phyloP scores from a whole-genome alignment of 2,888 invertebrate species.

The Xanthia togata region DNA sequence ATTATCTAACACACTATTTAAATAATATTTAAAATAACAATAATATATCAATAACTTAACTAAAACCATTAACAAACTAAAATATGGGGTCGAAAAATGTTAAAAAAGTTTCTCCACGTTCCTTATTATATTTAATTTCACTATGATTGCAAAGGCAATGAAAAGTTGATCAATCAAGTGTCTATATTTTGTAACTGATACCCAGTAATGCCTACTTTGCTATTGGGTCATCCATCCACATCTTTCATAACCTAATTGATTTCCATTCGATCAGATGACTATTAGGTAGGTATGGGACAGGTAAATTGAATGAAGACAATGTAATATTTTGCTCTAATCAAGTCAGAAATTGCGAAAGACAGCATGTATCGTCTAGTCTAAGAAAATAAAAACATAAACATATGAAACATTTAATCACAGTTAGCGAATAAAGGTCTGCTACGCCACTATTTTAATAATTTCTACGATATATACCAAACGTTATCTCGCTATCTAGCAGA shows the following conservation, averaged over 20 bases:
- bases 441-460: background rate
- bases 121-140: background rate
- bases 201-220: constrained; percentile 30
- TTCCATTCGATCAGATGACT: constrained; percentile 25
- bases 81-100: no score
- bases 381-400: background rate
- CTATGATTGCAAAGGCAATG: background rate
- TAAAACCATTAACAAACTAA: no score
- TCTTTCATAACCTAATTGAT: constrained; percentile 53
- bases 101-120: background rate
- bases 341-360: background rate
- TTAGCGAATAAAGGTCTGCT: background rate
- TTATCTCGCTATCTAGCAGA: background rate
- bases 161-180: constrained; percentile 28
- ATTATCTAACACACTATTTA: no score
- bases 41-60: no score
- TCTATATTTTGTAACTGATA: constrained; percentile 32
- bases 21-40: no score
- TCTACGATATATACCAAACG: background rate
- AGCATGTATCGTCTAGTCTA: background rate
- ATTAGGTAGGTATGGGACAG: constrained; percentile 11
- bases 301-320: constrained; percentile 19
- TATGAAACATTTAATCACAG: background rate
- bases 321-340: background rate
- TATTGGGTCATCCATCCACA: constrained; percentile 55